phyloP scores from a whole-genome alignment of 2,797 vertebrate genomes.

The Bradypodion pumilum region DNA sequence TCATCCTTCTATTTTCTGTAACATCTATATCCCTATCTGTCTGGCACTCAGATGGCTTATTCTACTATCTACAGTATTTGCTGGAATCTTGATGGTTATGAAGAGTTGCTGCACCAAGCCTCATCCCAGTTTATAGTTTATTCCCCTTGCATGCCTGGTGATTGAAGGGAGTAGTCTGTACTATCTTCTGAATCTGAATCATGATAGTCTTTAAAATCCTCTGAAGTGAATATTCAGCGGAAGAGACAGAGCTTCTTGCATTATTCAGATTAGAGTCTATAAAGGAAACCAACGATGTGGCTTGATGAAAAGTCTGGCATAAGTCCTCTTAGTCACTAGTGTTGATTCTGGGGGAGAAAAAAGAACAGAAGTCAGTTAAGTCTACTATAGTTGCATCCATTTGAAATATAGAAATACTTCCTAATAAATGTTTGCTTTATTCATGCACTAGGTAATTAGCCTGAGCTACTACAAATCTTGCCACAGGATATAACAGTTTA shows the following conservation, averaged over 20 bases:
- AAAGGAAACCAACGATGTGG: constrained; percentile 11
- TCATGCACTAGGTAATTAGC: background rate
- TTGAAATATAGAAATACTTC: background rate
- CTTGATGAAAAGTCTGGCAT: constrained; percentile 23
- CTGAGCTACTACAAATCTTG: constrained; percentile 39
- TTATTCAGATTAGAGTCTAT: constrained; percentile 17
- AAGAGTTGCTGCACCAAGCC: background rate
- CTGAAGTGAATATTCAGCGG: background rate
- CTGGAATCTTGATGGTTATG: background rate
- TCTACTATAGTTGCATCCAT: background rate
- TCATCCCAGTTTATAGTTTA: background rate
- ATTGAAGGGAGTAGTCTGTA: too few species aligned
- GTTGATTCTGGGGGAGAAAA: constrained; percentile 50
- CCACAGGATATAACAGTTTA: constrained; percentile 40
- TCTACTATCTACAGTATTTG: background rate
- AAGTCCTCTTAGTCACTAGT: constrained; percentile 56
- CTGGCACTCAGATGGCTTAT: background rate
- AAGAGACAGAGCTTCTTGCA: constrained; percentile 7
- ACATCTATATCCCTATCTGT: background rate
- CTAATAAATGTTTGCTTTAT: background rate
- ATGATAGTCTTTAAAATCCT: background rate
- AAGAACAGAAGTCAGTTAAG: background rate
- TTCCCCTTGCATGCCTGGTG: background rate
- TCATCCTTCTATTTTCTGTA: background rate
- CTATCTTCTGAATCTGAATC: background rate